Base-by-base conservation (phyloP, 1,140 invertebrate species). In the Atta colombica region DNA sequence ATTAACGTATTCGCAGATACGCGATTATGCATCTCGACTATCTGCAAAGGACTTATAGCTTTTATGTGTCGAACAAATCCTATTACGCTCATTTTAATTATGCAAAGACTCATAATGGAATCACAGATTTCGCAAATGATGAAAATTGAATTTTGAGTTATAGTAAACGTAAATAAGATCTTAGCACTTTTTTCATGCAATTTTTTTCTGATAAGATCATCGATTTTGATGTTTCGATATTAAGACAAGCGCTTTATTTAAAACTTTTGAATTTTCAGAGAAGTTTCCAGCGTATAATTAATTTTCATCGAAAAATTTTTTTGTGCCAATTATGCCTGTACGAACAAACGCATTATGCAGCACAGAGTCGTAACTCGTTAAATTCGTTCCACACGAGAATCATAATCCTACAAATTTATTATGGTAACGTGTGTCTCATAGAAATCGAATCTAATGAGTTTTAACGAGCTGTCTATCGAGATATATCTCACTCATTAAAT, bases 401-500 rank as follows among this genome's bases (percentile, higher is more conserved):
- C 10, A 39, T 51, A 84, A 84, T 84, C 2, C n/a, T 75, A 75
- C 4, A 51, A 63, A 75, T 74, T 61, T 75, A 74, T 74, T 75
- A 84, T 63, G 55, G 69, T 58, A 84, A 84, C 80, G 25, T 21
- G 35, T n/a, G 14, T 74, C 28, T 63, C 69, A 51, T 49, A 35
- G 14, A 61, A 60, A 74, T 51, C 39, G 55, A 82, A 74, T 82
- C 74, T 61, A 82, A 7, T 68, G 25, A 60, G 35, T 60, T 68
- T 51, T 49, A 82, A 65, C n/a, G 49, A 80, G 49, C 16, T 39
- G 21, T 8, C 53, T 82, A 82, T 82, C 55, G 51, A 68, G 31
- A 68, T 39, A 31, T 31, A 45, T 49, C 39, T 74, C 58, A 25
- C 25, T 49, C 28, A 45, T 49, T 61, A 63, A 84, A 75, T 51